Evolutionary conservation across 2,888 invertebrate species (phyloP).

Genomic region (Drosophila anomelani): DNA sequence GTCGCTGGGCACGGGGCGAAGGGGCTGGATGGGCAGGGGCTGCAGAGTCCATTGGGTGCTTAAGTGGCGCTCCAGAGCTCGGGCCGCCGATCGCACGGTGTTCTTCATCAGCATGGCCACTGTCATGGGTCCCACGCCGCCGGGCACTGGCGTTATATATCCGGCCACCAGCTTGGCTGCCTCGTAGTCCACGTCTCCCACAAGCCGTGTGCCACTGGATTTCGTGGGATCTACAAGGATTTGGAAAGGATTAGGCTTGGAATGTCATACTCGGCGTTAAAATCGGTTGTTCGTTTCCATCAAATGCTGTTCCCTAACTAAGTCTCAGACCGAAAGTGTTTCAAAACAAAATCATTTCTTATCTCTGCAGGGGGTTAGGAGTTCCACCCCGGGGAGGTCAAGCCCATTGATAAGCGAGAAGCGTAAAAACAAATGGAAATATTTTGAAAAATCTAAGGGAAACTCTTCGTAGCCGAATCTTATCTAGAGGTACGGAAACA

Average conservation of each 20-base stretch:
- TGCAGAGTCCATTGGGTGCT: constrained; percentile 89
- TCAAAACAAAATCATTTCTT: constrained; percentile 33
- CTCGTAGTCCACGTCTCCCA: constrained; percentile 97
- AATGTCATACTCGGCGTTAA: no score
- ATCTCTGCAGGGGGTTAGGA: constrained; percentile 19
- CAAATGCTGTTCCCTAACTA: constrained; percentile 22
- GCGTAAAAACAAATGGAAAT: constrained; percentile 27
- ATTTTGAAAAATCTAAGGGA: constrained; percentile 1
- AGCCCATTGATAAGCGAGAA: constrained; percentile 27
- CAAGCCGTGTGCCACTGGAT: constrained; percentile 91
- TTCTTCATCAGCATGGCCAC: constrained; percentile 99
- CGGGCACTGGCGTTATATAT: constrained; percentile 97
- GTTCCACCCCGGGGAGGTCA: constrained; percentile 28
- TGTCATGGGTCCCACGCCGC: constrained; percentile 99
- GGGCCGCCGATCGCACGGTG: constrained; percentile 93
- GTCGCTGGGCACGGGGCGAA: constrained; percentile 94
- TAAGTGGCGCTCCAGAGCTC: constrained; percentile 86
- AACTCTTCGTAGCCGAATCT: no score
- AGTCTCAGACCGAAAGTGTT: background rate
- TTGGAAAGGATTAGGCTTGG: background rate
- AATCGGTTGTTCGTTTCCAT: background rate
- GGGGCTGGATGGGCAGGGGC: constrained; percentile 87
- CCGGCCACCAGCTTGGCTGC: constrained; percentile 93
- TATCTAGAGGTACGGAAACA: background rate
- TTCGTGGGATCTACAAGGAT: constrained; percentile 88